Evolutionary conservation across 2,888 invertebrate genomes (phyloP).

Genomic region (Caenorhabditis virilis): DNA sequence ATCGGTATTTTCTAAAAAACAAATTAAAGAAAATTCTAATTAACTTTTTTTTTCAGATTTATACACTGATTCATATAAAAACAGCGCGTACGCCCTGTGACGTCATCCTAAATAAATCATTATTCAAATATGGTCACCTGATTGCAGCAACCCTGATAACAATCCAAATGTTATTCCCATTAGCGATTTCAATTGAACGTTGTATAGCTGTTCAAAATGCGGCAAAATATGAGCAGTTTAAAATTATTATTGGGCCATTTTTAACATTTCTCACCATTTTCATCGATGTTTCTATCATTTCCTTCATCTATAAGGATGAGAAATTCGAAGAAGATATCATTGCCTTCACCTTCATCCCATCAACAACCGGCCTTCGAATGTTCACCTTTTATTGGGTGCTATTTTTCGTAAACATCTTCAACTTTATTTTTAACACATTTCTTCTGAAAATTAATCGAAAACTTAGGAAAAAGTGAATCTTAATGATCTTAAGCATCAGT

Average conservation of each 20-base stretch:
- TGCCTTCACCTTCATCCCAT: background rate
- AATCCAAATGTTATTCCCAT: slow-evolving; percentile 14
- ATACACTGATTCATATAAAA: background rate
- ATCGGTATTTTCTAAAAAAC: background rate
- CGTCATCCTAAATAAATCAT: slow-evolving; percentile 2
- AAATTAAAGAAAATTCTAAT: background rate
- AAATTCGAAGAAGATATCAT: background rate
- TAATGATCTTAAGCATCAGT: too few species aligned
- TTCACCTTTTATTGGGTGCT: background rate
- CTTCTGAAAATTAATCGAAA: background rate
- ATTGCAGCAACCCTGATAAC: slow-evolving; percentile 1
- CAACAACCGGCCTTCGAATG: background rate
- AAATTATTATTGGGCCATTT: slow-evolving; percentile 7
- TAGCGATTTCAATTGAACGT: slow-evolving; percentile 14
- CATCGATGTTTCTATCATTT: background rate
- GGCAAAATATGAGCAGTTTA: slow-evolving; percentile 4
- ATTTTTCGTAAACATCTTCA: slow-evolving; percentile 7
- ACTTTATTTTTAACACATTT: background rate
- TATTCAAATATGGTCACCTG: background rate
- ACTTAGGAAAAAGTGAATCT: background rate
- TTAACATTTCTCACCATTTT: background rate
- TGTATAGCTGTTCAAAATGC: slow-evolving; percentile 6
- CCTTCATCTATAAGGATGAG: background rate
- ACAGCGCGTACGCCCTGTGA: background rate
- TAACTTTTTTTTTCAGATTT: background rate